phyloP scores from a whole-genome alignment of 2,113 vertebrate genomes.

The Clarias macrocephalus region DNA sequence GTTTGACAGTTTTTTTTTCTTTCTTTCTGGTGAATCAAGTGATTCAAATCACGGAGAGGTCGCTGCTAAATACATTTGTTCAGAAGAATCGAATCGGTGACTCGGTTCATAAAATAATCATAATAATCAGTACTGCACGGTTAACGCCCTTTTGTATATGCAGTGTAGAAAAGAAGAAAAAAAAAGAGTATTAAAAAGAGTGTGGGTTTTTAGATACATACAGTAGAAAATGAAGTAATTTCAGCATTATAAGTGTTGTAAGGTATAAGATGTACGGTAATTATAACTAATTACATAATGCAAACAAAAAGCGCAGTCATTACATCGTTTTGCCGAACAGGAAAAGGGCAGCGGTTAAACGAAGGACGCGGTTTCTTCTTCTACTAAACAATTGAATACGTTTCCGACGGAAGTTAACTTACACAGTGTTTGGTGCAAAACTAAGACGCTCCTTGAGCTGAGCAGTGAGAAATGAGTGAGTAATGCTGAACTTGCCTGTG shows the following conservation, averaged over 20 bases:
- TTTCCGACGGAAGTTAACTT: neutral
- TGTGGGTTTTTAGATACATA: neutral
- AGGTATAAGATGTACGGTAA: too few species aligned
- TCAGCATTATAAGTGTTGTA: neutral
- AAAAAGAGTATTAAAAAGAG: too few species aligned
- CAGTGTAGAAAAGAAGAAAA: too few species aligned
- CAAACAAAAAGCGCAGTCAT: neutral
- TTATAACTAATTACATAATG: neutral
- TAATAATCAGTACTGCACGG: neutral
- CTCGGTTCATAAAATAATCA: neutral
- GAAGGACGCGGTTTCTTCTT: neutral
- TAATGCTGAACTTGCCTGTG: constrained; percentile 16
- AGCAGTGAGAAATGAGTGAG: neutral
- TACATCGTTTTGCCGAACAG: neutral
- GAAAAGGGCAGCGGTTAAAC: neutral
- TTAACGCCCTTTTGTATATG: neutral
- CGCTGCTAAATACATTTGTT: neutral
- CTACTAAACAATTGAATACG: neutral
- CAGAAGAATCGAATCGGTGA: neutral
- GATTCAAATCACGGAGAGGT: neutral
- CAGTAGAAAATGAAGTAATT: neutral
- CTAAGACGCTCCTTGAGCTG: neutral
- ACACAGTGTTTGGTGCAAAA: neutral
- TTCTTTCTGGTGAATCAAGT: neutral
- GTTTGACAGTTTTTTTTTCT: neutral